Evolutionary conservation across 2,797 vertebrate genomes (phyloP).

Genomic region (Syngnathus rostellatus): DNA sequence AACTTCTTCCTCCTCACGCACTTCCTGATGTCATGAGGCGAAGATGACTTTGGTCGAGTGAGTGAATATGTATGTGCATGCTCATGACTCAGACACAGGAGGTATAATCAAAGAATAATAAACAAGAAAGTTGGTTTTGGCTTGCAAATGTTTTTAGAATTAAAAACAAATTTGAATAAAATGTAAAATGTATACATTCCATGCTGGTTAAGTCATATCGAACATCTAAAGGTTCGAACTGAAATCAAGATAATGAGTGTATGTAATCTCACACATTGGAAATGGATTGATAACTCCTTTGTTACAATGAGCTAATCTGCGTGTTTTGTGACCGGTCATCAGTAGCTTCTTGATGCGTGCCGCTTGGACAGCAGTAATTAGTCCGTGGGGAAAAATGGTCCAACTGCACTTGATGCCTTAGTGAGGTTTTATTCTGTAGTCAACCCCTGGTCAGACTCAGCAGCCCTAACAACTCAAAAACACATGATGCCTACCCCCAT

Average conservation of each 20-base stretch:
- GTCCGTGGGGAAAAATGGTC: too few relatives aligned
- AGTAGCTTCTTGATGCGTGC: too few relatives aligned
- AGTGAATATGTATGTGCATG: not conserved
- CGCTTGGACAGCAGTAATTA: too few relatives aligned
- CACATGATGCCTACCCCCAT: not conserved
- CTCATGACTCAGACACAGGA: not conserved
- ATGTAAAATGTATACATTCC: too few relatives aligned
- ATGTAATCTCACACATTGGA: too few relatives aligned
- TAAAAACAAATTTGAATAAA: not conserved
- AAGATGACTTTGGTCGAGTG: constrained; percentile 25
- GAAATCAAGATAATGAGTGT: too few relatives aligned
- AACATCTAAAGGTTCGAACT: too few relatives aligned
- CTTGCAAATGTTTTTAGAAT: not conserved
- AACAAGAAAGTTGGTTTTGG: not conserved
- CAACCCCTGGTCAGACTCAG: not conserved
- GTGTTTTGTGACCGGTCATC: too few relatives aligned
- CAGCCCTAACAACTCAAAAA: not conserved
- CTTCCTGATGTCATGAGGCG: constrained; percentile 45
- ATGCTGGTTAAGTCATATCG: too few relatives aligned
- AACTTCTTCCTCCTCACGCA: constrained; percentile 47
- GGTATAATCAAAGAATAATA: not conserved
- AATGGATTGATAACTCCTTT: too few relatives aligned
- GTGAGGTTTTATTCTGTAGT: not conserved
- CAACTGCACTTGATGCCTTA: not conserved
- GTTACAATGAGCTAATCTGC: too few relatives aligned